phyloP scores from a whole-genome alignment of 92 coral and sea anemone genomes.

The Epizoanthus fatuus region DNA sequence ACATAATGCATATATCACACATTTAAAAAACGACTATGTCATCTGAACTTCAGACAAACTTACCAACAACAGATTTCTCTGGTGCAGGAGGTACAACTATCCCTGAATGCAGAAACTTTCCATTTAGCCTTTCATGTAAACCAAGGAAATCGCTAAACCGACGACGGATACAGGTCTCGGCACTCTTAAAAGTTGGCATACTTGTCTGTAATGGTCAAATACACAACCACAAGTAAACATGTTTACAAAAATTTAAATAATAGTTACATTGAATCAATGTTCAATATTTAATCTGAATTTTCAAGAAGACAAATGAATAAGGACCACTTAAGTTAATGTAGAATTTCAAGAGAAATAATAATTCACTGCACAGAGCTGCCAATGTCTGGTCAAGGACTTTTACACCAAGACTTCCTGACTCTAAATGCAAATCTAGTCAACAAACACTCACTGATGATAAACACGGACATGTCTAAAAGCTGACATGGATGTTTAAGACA shows the following conservation, averaged over 20 bases:
- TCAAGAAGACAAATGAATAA: neutral
- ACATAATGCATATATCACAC: neutral
- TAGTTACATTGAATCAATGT: neutral
- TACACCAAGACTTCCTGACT: too few species aligned
- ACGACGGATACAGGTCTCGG: constrained; percentile 87
- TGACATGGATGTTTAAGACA: too few species aligned
- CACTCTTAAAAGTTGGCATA: constrained; percentile 91
- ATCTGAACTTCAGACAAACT: constrained; percentile 20
- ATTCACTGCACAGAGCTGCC: too few species aligned
- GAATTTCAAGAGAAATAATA: too few species aligned
- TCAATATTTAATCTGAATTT: neutral
- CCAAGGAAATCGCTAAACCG: constrained; percentile 99
- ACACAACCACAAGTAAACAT: neutral
- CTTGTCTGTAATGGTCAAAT: constrained; percentile 75
- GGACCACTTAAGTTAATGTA: too few species aligned
- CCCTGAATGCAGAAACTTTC: constrained; percentile 89
- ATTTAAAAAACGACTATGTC: neutral
- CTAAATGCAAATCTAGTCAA: too few species aligned
- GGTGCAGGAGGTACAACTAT: constrained; percentile 98
- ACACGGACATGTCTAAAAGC: too few species aligned
- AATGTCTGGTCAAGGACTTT: too few species aligned
- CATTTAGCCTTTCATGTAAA: constrained; percentile 88
- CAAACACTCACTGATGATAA: too few species aligned
- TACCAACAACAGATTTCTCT: constrained; percentile 97
- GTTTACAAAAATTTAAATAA: too few species aligned